These are phyloP conservation scores for Pygoscelis adeliae DNA, from an alignment of 2,113 vertebrate species.

Conservation along the genomic window DNA sequence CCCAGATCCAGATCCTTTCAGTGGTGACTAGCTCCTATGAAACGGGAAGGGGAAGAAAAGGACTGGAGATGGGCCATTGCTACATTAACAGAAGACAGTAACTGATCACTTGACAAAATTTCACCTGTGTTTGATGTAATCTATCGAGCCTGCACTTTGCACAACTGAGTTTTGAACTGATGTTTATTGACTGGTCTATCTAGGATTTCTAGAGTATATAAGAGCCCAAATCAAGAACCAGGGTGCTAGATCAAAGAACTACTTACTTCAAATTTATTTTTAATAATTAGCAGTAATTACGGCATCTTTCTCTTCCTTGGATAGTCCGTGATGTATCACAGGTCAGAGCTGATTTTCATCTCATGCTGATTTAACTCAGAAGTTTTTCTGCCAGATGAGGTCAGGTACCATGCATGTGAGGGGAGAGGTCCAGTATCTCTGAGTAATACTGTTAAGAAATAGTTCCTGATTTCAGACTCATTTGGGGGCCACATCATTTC, in stretches of 20 bases:
- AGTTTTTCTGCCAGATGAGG: neutral
- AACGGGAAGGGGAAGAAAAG: neutral
- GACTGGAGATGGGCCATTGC: neutral
- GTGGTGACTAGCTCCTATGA: neutral
- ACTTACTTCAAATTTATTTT: neutral
- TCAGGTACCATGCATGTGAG: neutral
- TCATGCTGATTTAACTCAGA: neutral
- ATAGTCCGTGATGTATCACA: neutral
- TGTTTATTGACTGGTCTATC: neutral
- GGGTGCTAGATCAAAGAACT: neutral
- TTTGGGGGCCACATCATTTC: neutral
- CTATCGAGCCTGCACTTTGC: neutral
- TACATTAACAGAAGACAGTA: neutral
- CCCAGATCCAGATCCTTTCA: neutral
- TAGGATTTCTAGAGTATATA: neutral
- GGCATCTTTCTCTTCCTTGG: neutral
- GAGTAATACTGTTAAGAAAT: neutral
- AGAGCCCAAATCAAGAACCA: neutral
- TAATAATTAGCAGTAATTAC: neutral
- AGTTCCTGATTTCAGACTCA: neutral
- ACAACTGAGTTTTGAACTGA: neutral
- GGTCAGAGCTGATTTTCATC: neutral
- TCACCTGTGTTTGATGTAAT: neutral
- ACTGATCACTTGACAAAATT: neutral
- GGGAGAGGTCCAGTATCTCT: neutral